Percentiles rank a stretch among this genome's conserved stretches.
Conservation (phyloP, 30 jellyfish, hydroid and myxozoan genomes). For the Aurelia coerulea region DNA sequence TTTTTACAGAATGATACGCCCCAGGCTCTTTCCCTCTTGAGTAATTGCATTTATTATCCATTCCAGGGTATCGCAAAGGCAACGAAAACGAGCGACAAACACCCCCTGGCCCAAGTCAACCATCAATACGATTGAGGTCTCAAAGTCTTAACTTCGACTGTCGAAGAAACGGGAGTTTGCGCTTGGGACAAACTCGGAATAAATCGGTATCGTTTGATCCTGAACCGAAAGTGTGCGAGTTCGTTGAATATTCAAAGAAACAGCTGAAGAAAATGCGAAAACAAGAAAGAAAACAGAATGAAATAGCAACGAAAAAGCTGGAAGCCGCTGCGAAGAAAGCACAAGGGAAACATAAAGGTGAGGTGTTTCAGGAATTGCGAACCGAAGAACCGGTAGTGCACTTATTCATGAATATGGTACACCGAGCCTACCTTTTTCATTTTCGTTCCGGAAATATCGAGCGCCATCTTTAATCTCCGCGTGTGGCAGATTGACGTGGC, state of each 20-base stretch:
- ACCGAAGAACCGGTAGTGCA: too few relatives aligned
- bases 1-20: too few relatives aligned
- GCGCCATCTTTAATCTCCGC: too few relatives aligned
- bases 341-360: conserved; percentile 31
- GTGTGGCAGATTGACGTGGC: too few relatives aligned
- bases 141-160: conserved; percentile 43
- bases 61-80: background rate
- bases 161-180: background rate
- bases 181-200: conserved; percentile 51
- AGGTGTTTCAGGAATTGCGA: background rate
- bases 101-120: background rate
- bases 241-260: conserved; percentile 72
- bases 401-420: too few relatives aligned
- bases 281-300: conserved; percentile 62
- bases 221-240: conserved; percentile 83
- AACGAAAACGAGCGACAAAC: background rate
- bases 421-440: too few relatives aligned
- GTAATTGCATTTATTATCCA: too few relatives aligned
- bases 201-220: conserved; percentile 87
- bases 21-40: too few relatives aligned
- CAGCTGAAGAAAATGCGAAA: conserved; percentile 81
- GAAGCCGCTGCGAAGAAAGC: conserved; percentile 56
- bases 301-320: conserved; percentile 39
- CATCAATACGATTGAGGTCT: conserved; percentile 25
- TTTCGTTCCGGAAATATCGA: too few relatives aligned